Evolutionary conservation across 2,888 invertebrate species (phyloP), one percentile per base, ranked within the genome.

Genomic region (Mesodorylaimus sp.): DNA sequence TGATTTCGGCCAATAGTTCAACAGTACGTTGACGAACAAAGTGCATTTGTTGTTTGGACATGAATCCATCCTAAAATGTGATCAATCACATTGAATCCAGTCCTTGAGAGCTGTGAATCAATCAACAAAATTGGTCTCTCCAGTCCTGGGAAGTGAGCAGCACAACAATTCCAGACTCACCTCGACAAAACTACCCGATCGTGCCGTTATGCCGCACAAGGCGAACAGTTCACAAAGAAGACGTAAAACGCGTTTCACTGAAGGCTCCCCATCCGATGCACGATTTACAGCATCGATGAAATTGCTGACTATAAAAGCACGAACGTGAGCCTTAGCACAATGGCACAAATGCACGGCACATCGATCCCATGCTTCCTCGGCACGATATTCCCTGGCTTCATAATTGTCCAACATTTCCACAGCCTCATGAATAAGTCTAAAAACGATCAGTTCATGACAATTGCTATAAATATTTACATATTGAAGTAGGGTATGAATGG

Each of bases 271-370:
- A 0, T 84, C 81, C 1, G 7, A 10, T 10, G 32, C 32, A 16
- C 32, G 10, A 10, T 32, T 16, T 7, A 32, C 16, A 32, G 16
- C 57, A 13, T 64, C 60, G 43, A 61, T 57, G 63, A 79, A 86
- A 2, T 77, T 79, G 41, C 76, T 73, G 2, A 87, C 77, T 13
- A 88, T 70, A 63, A 85, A 82, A 23, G 79, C 78, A 48, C 86
- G 78, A 60, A 83, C 83, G 64, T 89, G 88, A 0, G 85, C 77
- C 78, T 84, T 83, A 0, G 89, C 83, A 3, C 86, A 84, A 48
- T 78, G 76, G 0, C 80, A 76, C 24, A 89, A 72, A 62, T 83
- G 81, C 41, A 88, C 81, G 0, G 87, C 83, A 1, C 80, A 79
- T 63, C 78, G 73, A 68, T 91, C 89, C 78, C 87, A 86, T 1